Evolutionary conservation across 2,797 vertebrate genomes (phyloP), one percentile per base, ranked within the genome.

Genomic region (Sphaeramia orbicularis): DNA sequence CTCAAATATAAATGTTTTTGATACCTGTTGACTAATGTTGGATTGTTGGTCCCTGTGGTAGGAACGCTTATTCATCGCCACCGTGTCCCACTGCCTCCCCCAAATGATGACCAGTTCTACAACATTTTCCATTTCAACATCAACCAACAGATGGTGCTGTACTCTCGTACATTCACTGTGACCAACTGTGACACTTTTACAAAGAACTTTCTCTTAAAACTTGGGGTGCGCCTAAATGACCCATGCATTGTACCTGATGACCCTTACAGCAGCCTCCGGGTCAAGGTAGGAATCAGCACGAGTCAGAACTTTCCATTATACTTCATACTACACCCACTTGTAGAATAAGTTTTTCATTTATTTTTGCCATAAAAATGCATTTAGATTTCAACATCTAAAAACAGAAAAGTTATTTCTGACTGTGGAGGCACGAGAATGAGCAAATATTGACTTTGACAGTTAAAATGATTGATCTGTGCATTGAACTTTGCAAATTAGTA

Each of bases 161-260:
- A 96, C 86, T 94, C 93, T 10, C 92, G 88, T 74, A 92, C 41
- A 10, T 99, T 97, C 52, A 96, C 77, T 27, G 89, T 98, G 83
- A 93, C 93, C 60, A 80, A 94, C 68, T 97, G 96, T 81, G 96
- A 98, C 88, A 21, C 70, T 13, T 98, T 97, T 71, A 97, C 97
- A 40, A 92, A 76, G 76, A 92, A 92, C 57, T 98, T 99, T 66
- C 85, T 99, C 81, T 92, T 63, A 41, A 96, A 95, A 80, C 90
- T 95, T 10, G 97, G 97, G 52, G 62, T 96, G 48, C 83, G 62
- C 43, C 9, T 98, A 41, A 96, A 96, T 48, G 64, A 90, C 6
- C 84, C 93, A 0, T 35, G 53, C 27, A 1, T 24, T n/a, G 13
- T 89, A 30, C 97, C 96, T 0, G 74, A 92, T 0, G 97, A 99